Evolutionary conservation across 1,140 invertebrate genomes (phyloP).

Genomic region (Philaenus spumarius): DNA sequence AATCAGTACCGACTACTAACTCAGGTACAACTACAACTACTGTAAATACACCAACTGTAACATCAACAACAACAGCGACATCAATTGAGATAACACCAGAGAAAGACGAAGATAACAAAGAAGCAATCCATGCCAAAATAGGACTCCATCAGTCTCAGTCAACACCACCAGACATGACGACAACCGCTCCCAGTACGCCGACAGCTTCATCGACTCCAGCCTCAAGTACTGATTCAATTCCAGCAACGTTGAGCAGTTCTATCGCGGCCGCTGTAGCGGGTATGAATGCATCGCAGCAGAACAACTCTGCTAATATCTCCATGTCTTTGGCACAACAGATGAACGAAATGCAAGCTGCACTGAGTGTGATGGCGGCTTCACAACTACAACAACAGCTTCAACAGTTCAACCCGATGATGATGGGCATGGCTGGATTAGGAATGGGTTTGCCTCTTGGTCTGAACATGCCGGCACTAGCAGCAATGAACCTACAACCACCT

Average conservation of each 20-base stretch:
- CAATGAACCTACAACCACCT: constrained; percentile 81
- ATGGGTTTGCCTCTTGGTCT: constrained; percentile 79
- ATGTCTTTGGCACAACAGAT: constrained; percentile 68
- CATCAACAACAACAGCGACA: constrained; percentile 35
- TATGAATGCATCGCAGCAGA: constrained; percentile 17
- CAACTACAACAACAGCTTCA: constrained; percentile 79
- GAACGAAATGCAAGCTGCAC: constrained; percentile 75
- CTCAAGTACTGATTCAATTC: constrained; percentile 51
- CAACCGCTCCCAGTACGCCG: constrained; percentile 52
- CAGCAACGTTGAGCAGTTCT: constrained; percentile 42
- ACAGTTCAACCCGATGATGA: constrained; percentile 74
- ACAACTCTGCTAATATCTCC: constrained; percentile 35
- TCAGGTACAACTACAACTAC: constrained; percentile 52
- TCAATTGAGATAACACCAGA: constrained; percentile 35
- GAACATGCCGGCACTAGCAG: constrained; percentile 73
- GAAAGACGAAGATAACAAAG: constrained; percentile 48
- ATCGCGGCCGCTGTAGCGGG: constrained; percentile 35
- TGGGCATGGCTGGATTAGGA: constrained; percentile 51
- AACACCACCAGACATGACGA: constrained; percentile 44
- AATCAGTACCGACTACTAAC: constrained; percentile 59
- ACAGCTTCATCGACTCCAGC: constrained; percentile 52
- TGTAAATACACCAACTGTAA: constrained; percentile 40
- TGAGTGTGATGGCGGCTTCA: constrained; percentile 71
- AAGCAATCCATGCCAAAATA: constrained; percentile 40
- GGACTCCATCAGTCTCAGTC: constrained; percentile 18